Percentiles rank a stretch among this genome's conserved stretches.
These are phyloP conservation scores for Holacanthus passer DNA, from an alignment of 2,113 vertebrate species.

Conservation along the genomic window DNA sequence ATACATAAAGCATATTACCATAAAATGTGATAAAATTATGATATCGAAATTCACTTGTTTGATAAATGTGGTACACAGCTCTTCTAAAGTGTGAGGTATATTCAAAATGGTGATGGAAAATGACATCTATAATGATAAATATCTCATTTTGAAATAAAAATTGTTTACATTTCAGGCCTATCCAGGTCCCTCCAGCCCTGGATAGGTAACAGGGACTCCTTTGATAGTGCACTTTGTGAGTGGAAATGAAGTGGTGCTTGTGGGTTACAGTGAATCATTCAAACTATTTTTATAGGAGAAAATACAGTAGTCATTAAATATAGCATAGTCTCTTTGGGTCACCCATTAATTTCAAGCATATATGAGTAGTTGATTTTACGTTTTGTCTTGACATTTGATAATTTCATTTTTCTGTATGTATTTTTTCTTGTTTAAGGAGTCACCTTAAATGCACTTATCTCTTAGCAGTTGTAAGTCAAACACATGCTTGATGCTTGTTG, in stretches of 20 bases:
- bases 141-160: constrained; percentile 22
- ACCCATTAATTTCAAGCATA: neutral
- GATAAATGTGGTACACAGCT: neutral
- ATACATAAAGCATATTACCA: constrained; percentile 10
- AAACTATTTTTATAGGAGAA: constrained; percentile 62
- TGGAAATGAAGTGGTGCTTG: constrained; percentile 40
- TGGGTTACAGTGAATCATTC: constrained; percentile 44
- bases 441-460: constrained; percentile 46
- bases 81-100: constrained; percentile 39
- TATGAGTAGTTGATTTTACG: constrained; percentile 6
- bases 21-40: constrained; percentile 13
- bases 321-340: constrained; percentile 14
- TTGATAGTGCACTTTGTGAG: constrained; percentile 57
- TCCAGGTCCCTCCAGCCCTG: constrained; percentile 2
- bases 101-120: constrained; percentile 25
- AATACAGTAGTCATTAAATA: neutral
- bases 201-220: constrained; percentile 41
- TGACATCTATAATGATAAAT: constrained; percentile 16
- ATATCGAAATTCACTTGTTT: neutral
- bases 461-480: constrained; percentile 4
- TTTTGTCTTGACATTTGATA: neutral
- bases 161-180: constrained; percentile 63
- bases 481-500: constrained; percentile 30
- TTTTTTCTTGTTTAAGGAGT: constrained; percentile 18
- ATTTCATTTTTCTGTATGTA: neutral